Percentiles rank a stretch among this genome's conserved stretches.
These are phyloP conservation scores for Hemiprocne comata DNA, from an alignment of 2,113 vertebrate species.

Conservation along the genomic window DNA sequence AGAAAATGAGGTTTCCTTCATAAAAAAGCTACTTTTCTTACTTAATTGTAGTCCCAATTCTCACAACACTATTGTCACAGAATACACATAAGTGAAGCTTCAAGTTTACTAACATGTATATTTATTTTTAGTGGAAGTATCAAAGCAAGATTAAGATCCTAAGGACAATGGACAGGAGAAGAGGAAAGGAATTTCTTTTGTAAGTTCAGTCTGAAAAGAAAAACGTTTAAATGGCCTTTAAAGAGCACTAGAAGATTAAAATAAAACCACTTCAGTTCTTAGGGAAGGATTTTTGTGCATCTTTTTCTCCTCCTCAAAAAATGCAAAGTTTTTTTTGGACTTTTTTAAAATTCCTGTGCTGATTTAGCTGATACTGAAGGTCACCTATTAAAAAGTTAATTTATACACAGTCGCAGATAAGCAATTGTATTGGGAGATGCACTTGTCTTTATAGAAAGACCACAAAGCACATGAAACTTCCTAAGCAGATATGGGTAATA, in stretches of 20 bases:
- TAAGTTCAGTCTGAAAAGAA: background rate
- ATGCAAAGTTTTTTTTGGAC: background rate
- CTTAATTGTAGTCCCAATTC: background rate
- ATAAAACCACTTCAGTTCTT: background rate
- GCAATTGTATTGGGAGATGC: accelerated
- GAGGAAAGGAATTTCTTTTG: background rate
- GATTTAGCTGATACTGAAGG: background rate
- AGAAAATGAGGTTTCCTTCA: background rate
- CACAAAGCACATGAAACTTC: conserved; percentile 25
- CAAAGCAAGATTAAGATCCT: background rate
- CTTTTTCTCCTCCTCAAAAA: background rate
- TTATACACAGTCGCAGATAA: background rate
- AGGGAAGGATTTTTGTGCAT: background rate
- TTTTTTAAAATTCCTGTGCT: background rate
- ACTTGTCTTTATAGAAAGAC: background rate
- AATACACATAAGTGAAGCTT: background rate
- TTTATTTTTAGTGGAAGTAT: background rate
- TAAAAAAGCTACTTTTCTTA: background rate
- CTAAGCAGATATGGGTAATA: background rate
- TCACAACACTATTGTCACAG: background rate
- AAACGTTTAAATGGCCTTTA: background rate
- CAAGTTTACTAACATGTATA: background rate
- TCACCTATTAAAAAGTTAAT: background rate
- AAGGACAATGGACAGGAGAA: background rate
- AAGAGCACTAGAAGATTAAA: background rate